Evolutionary conservation across 2,888 invertebrate genomes (phyloP).

Genomic region (Mythimna loreyi): DNA sequence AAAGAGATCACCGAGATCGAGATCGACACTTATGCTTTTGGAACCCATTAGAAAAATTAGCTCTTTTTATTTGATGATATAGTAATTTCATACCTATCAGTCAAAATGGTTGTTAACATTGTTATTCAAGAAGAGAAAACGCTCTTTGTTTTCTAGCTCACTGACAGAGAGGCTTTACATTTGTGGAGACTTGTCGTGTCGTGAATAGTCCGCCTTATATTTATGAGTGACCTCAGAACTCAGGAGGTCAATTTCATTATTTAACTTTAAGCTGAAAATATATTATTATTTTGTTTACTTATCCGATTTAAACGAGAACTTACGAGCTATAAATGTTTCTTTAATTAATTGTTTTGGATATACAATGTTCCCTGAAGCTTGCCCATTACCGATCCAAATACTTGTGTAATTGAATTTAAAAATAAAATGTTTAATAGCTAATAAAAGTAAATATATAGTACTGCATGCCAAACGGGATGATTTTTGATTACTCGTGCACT

Average conservation of each 20-base stretch:
- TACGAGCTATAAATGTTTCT: slow-evolving; percentile 35
- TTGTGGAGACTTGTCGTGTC: not conserved
- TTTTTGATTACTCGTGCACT: slow-evolving; percentile 9
- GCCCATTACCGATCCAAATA: slow-evolving; percentile 1
- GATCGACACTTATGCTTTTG: no score
- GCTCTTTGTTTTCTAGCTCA: not conserved
- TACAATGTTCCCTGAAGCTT: not conserved
- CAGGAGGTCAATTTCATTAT: slow-evolving; percentile 53
- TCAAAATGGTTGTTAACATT: no score
- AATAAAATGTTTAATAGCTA: not conserved
- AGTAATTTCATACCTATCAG: no score
- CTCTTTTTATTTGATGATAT: no score
- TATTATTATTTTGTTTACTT: slow-evolving; percentile 46
- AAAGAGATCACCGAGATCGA: no score
- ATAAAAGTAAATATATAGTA: not conserved
- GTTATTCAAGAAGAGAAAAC: not conserved
- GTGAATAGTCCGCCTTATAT: slow-evolving; percentile 30
- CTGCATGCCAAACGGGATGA: not conserved
- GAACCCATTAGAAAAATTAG: no score
- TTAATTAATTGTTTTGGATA: slow-evolving; percentile 10
- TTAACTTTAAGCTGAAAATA: slow-evolving; percentile 46
- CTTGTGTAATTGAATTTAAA: slow-evolving; percentile 7
- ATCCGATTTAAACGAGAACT: slow-evolving; percentile 40
- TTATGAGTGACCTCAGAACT: slow-evolving; percentile 38
- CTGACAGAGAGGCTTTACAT: not conserved